These are phyloP conservation scores for Samia ricini DNA, from an alignment of 1,140 invertebrate genomes.

Conservation along the genomic window DNA sequence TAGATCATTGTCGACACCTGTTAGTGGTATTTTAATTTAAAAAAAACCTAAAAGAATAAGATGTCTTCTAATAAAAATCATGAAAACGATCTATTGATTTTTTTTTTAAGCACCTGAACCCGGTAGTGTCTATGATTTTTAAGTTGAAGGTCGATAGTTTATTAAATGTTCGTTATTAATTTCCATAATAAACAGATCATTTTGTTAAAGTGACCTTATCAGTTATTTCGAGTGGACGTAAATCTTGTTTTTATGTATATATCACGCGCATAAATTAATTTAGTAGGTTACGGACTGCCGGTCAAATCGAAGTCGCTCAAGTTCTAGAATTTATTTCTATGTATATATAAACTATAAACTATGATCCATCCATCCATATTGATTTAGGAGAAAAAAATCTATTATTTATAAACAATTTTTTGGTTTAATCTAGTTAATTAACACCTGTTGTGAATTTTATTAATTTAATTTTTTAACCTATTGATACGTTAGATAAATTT, in stretches of 20 bases:
- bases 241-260: not conserved
- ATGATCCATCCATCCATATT: too few relatives aligned
- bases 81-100: not conserved
- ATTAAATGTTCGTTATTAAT: not conserved
- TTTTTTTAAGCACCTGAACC: not conserved
- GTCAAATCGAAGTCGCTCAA: not conserved
- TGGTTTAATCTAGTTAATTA: too few relatives aligned
- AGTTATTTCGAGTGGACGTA: not conserved
- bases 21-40: too few relatives aligned
- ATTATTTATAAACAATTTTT: too few relatives aligned
- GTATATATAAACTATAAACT: too few relatives aligned
- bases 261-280: not conserved
- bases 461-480: too few relatives aligned
- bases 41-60: too few relatives aligned
- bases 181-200: not conserved
- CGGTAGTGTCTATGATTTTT: slow-evolving; percentile 1
- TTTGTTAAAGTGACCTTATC: not conserved
- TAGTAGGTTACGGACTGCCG: not conserved
- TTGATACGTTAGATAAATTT: too few relatives aligned
- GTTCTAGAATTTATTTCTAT: not conserved
- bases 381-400: too few relatives aligned
- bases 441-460: too few relatives aligned
- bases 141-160: slow-evolving; percentile 2
- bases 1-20: too few relatives aligned
- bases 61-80: not conserved